Evolutionary conservation across 2,113 vertebrate genomes (phyloP), one percentile per base, ranked within the genome.

Genomic region (Fulmarus glacialis): DNA sequence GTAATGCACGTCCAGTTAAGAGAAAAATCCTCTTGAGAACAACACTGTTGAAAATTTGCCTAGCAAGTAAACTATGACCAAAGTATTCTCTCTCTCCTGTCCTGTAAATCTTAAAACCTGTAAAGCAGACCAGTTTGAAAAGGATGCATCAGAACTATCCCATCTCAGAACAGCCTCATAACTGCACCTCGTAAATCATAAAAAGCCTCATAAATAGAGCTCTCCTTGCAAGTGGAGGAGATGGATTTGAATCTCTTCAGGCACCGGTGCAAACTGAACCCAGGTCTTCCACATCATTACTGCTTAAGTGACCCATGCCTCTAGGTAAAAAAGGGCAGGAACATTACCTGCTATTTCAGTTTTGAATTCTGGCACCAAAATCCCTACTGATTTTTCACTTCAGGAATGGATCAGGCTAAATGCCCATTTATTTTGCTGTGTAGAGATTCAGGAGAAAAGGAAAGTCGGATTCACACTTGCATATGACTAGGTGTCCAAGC

Each of bases 221-320:
- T 93, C 67, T 88, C 34, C 74, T 62, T 90, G 67, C 21, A 58
- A 66, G 32, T 18, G 16, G 3, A 2, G 38, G 71, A 84, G 47
- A 93, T 8, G n/a, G 71, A 77, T 68, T 29, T 80, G 21, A 83
- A 89, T 92, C 40, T 64, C 80, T 78, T 73, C 71, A 73, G 53
- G 71, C 63, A 64, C 8, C 6, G 4, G 23, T 45, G 45, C 58
- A 86, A 83, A 93, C 36, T 32, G 67, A 95, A 90, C 82, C 15
- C 38, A 86, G 14, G 82, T 83, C 86, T 97, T 89, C 55, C 89
- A 83, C 71, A 83, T 70, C 71, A 81, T 92, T 66, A 89, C 58
- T 32, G 38, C 27, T 43, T 88, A 92, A 96, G 53, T 68, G 58
- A 92, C 56, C 86, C 58, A 60, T 45, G 62, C 17, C 74, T 88